Conservation (phyloP, 2,888 invertebrate genomes). For the Chrysolina oricalcia region DNA sequence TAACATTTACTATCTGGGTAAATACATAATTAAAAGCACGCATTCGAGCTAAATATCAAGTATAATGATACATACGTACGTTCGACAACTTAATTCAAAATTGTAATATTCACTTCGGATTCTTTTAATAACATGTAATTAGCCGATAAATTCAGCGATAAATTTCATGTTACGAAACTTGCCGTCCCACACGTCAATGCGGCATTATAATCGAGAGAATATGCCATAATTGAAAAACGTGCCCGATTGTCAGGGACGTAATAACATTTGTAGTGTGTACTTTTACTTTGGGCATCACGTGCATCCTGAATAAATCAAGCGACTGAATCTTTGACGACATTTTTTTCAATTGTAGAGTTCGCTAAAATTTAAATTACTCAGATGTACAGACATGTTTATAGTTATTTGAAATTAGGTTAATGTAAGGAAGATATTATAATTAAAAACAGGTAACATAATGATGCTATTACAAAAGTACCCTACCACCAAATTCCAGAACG, state of each 20-base stretch:
- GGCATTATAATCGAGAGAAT: conserved; percentile 19
- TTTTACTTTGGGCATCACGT: conserved; percentile 4
- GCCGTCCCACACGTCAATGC: conserved; percentile 24
- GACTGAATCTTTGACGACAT: background rate
- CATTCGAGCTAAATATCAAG: conserved; percentile 25
- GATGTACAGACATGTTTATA: too few relatives aligned
- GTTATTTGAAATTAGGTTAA: too few relatives aligned
- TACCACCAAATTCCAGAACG: too few relatives aligned
- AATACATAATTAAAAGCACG: conserved; percentile 9
- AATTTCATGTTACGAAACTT: conserved; percentile 28
- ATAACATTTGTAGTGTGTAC: background rate
- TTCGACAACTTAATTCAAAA: conserved; percentile 25
- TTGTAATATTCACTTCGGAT: conserved; percentile 20
- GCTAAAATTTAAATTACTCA: too few relatives aligned
- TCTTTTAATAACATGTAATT: conserved; percentile 32
- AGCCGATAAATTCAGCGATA: conserved; percentile 19
- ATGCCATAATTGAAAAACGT: conserved; percentile 31
- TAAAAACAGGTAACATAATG: too few relatives aligned
- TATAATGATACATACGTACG: conserved; percentile 20
- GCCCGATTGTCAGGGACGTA: conserved; percentile 14
- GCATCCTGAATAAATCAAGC: background rate
- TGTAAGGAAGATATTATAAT: too few relatives aligned
- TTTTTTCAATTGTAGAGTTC: too few relatives aligned
- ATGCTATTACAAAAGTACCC: too few relatives aligned
- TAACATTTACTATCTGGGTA: background rate